Conservation (phyloP, 2,888 invertebrate genomes). For the Cotesia congregata region DNA sequence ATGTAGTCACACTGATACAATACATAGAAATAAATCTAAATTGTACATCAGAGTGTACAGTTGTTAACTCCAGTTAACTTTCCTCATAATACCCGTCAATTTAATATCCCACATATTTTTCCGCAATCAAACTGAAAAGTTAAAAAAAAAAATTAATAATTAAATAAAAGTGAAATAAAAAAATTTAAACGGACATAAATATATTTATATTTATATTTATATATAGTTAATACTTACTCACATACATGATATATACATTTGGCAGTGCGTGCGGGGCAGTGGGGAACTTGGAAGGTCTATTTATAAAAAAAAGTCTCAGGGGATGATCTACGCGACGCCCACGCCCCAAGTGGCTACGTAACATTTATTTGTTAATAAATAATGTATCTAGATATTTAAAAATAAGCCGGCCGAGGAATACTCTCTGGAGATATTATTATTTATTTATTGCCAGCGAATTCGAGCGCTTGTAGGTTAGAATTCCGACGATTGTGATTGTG, state of each 20-base stretch:
- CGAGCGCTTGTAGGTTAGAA: neutral
- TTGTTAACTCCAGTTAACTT: constrained; percentile 1
- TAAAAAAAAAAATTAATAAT: neutral
- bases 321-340: constrained; percentile 68
- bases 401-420: neutral
- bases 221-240: neutral
- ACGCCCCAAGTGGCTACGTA: constrained; percentile 64
- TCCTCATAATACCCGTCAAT: neutral
- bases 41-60: neutral
- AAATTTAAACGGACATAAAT: neutral
- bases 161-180: neutral
- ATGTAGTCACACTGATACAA: neutral
- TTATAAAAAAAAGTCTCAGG: constrained; percentile 60
- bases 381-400: constrained; percentile 16
- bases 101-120: neutral
- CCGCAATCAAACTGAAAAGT: neutral
- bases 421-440: neutral
- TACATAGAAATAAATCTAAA: neutral
- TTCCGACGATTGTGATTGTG: neutral
- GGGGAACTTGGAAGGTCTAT: constrained; percentile 59
- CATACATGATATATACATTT: neutral
- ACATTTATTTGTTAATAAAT: constrained; percentile 60
- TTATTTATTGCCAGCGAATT: neutral
- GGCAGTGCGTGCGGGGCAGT: constrained; percentile 48
- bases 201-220: neutral